A percentile compares a stretch with the other conserved stretches of the same genome.
These are phyloP conservation scores for Acrossocheilus wenchowensis DNA, from an alignment of 2,797 vertebrate genomes.

Conservation along the genomic window DNA sequence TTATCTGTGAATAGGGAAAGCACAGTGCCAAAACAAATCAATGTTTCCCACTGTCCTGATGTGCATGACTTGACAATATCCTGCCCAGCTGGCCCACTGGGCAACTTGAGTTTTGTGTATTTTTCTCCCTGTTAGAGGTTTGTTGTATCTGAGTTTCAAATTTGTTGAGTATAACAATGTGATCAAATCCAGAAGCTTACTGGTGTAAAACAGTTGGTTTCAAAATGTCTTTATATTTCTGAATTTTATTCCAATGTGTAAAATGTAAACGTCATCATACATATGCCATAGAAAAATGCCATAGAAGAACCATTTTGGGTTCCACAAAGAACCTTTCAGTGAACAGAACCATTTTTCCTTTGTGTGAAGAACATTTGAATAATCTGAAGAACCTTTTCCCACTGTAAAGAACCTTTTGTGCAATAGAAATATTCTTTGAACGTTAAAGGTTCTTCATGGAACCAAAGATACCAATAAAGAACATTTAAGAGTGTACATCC, in stretches of 20 bases:
- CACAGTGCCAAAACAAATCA: slow-evolving; percentile 70
- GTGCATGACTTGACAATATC: slow-evolving; percentile 61
- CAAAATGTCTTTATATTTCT: background rate
- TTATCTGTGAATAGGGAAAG: slow-evolving; percentile 81
- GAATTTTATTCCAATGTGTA: background rate
- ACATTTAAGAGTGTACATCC: background rate
- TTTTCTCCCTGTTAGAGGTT: slow-evolving; percentile 34
- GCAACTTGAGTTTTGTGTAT: slow-evolving; percentile 42
- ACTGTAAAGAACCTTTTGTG: background rate
- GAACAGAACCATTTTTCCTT: background rate
- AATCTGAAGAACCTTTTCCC: background rate
- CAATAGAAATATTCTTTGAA: background rate
- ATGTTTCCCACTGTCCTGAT: slow-evolving; percentile 73
- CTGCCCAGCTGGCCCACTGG: slow-evolving; percentile 49
- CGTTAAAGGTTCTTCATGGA: background rate
- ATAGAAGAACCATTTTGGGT: background rate
- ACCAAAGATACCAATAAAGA: background rate
- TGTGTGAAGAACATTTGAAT: background rate
- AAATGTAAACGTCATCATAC: background rate
- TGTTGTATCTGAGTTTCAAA: slow-evolving; percentile 20
- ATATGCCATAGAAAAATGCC: background rate
- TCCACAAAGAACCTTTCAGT: background rate
- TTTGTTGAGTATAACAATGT: slow-evolving; percentile 10
- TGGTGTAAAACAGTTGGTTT: background rate
- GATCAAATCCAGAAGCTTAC: background rate